Percentiles rank a stretch among this genome's conserved stretches.
Conservation (phyloP, 1,140 invertebrate species). For the Ridgeia piscesae region DNA sequence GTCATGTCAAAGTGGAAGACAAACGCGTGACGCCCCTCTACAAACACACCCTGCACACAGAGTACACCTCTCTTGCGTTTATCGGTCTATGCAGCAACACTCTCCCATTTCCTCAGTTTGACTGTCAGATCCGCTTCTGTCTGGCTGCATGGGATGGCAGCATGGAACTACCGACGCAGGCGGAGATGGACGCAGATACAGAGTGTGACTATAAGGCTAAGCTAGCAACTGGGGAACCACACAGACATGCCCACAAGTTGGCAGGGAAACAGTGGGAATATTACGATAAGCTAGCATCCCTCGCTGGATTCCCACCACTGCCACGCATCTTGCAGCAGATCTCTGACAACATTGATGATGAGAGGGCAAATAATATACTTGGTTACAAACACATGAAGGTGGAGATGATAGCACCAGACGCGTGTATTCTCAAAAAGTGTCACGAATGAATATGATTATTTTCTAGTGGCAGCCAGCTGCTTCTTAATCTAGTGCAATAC, state of each 20-base stretch:
- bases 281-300: constrained; percentile 68
- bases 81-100: constrained; percentile 80
- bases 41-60: constrained; percentile 80
- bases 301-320: constrained; percentile 65
- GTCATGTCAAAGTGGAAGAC: constrained; percentile 72
- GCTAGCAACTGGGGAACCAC: constrained; percentile 62
- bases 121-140: constrained; percentile 78
- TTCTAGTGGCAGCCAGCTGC: background rate
- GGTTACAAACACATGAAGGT: background rate
- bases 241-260: constrained; percentile 75
- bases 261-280: constrained; percentile 68
- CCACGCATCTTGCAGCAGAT: constrained; percentile 51
- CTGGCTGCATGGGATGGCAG: constrained; percentile 68
- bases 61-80: constrained; percentile 75
- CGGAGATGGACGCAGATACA: constrained; percentile 70
- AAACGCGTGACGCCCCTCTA: constrained; percentile 81
- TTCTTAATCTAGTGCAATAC: background rate
- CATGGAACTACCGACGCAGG: constrained; percentile 66
- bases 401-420: background rate
- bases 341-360: background rate
- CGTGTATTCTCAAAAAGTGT: background rate
- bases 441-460: background rate
- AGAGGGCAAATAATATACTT: background rate
- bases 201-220: constrained; percentile 62
- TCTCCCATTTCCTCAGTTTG: constrained; percentile 82